Evolutionary conservation across 2,113 vertebrate species (phyloP), one percentile per base, ranked within the genome.

Genomic region (Cercocebus atys): DNA sequence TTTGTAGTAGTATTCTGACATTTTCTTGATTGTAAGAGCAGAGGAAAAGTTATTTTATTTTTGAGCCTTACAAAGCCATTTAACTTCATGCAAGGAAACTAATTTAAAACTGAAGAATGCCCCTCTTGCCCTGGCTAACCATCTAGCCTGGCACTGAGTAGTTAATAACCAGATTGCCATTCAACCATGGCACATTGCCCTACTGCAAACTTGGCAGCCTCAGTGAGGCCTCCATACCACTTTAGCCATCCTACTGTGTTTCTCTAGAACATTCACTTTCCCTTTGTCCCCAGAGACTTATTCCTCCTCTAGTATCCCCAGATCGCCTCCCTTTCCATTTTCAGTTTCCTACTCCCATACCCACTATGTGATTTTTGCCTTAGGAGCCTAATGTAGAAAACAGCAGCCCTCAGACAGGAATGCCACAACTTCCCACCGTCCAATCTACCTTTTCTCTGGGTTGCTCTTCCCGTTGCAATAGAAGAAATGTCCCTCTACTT

Each of bases 1-100:
- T 79, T 66, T 82, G 50, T 66, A 30, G 16, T 91, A 40, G 32
- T 45, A 38, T 45, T 75, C 38, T 78, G 16, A 38, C 6, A n/a
- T 90, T 66, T 93, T n/a, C 97, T 70, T 92, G 3, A 38, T 85
- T 78, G 45, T 45, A 82, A 91, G 57, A 80, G 35, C 45, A 86
- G 66, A 93, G 78, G 35, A 72, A 68, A 89, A 66, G 35, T 81
- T 66, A 32, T 50, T 87, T 70, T 80, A 43, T 6, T 55, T 93
- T 73, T 59, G 57, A 95, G 64, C 50, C 47, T 57, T 61, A 47
- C 18, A 82, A 66, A 93, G 68, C 47, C 78, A 30, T 23, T 55
- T 57, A 22, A n/a, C n/a, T 92, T 64, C 52, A 45, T 79, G 12
- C 30, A 50, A 45, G 43, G 64, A 82, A 93, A 72, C 40, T 7